Evolutionary conservation across 2,888 invertebrate genomes (phyloP), one percentile per base, ranked within the genome.

Genomic region (Cheiracanthium punctorium): DNA sequence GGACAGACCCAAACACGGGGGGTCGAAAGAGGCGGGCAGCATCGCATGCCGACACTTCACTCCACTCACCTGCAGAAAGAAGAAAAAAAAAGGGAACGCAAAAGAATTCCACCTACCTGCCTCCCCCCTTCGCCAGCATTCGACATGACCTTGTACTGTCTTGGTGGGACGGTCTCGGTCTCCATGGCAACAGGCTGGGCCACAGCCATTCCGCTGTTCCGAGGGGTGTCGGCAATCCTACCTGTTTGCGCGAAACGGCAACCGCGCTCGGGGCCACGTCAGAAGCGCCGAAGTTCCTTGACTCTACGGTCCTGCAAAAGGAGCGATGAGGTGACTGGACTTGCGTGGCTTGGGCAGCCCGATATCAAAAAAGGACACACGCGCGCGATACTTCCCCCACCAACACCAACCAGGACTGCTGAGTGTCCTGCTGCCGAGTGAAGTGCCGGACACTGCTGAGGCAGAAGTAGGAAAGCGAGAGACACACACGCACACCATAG

Each of bases 161-260:
- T 84, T 73, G 84, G 85, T 86, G 85, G 85, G 85, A 86, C 85
- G 85, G 80, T 80, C 85, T 71, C 79, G 85, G 58, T 86, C 64
- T 70, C 85, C 85, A 75, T 86, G 75, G 85, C 85, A 86, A 86
- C 85, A 32, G 65, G 58, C 58, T 65, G 71, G 85, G 70, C 52
- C 43, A 43, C 64, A 41, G 52, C 85, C 85, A 86, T 71, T 80
- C n/a, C 58, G 30, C 8, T 5, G 32, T 12, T 17, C 74, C 67
- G 58, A 77, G 77, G 82, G 77, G 74, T 74, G 84, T 32, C 28
- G 12, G 81, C 20, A 32, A 41, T 67, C 67, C 14, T 74, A 79
- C 84, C 79, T 79, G 75, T 33, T n/a, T 37, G 70, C 69, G 33
- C 48, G 65, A 12, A 32, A n/a, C n/a, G 20, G 37, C 20, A 70